Evolutionary conservation across 1,140 invertebrate species (phyloP).

Genomic region (Thalassaphorura encarpata): DNA sequence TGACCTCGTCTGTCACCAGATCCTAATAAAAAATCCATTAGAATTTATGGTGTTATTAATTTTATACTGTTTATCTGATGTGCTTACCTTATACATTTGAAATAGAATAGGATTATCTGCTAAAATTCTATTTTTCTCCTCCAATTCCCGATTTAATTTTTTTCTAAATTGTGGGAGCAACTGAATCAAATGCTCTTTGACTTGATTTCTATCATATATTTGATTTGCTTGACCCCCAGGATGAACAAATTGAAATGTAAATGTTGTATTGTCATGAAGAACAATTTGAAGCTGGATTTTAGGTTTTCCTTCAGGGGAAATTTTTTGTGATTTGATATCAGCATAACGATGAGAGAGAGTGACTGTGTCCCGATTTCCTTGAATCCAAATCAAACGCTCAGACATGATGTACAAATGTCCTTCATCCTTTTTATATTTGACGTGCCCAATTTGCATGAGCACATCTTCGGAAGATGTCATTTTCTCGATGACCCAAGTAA

Average conservation of each 20-base stretch:
- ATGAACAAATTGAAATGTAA: constrained; percentile 97
- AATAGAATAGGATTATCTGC: constrained; percentile 44
- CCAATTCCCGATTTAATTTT: constrained; percentile 85
- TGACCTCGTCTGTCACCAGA: constrained; percentile 84
- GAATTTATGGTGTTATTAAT: too few relatives aligned
- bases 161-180: constrained; percentile 89
- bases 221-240: too few relatives aligned
- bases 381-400: constrained; percentile 83
- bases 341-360: constrained; percentile 85
- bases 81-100: constrained; percentile 43
- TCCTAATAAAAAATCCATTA: constrained; percentile 45
- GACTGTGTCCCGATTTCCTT: constrained; percentile 73
- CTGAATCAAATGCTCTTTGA: constrained; percentile 79
- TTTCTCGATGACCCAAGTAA: not conserved
- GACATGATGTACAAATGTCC: constrained; percentile 93
- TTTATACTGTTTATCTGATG: too few relatives aligned
- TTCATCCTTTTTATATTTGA: constrained; percentile 91
- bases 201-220: not conserved
- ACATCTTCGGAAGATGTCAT: constrained; percentile 85
- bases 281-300: constrained; percentile 99
- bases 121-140: constrained; percentile 64
- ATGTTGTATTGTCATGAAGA: constrained; percentile 84
- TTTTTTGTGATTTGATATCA: constrained; percentile 97
- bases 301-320: constrained; percentile 93
- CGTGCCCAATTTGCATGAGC: constrained; percentile 77